Percentiles rank a stretch among this genome's conserved stretches.
phyloP scores from a whole-genome alignment of 2,888 invertebrate genomes.

The Subacronicta megacephala region DNA sequence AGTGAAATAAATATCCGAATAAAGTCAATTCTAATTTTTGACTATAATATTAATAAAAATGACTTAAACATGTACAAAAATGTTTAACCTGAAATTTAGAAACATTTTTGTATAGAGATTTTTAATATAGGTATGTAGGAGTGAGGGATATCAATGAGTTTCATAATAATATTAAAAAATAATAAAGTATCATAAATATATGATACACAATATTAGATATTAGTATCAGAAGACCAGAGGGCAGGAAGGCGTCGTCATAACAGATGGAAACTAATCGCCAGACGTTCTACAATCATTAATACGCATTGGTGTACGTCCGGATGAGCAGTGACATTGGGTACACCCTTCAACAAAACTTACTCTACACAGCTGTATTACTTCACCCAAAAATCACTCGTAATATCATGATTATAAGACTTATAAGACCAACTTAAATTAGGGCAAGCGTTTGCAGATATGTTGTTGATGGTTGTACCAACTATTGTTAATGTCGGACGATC shows the following conservation, averaged over 20 bases:
- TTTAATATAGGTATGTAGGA: too few species aligned
- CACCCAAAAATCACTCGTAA: constrained; percentile 25
- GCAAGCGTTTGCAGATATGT: constrained; percentile 36
- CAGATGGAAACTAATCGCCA: constrained; percentile 83
- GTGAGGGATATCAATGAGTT: too few species aligned
- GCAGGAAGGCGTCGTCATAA: constrained; percentile 71
- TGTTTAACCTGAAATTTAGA: too few species aligned
- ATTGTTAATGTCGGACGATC: constrained; percentile 73
- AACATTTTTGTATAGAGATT: too few species aligned
- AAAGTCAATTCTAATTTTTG: too few species aligned
- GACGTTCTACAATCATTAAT: constrained; percentile 82
- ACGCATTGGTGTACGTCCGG: constrained; percentile 81
- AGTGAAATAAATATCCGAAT: too few species aligned
- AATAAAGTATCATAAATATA: constrained; percentile 4
- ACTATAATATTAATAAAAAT: too few species aligned
- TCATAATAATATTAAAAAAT: background rate
- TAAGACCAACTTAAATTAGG: background rate
- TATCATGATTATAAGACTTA: fast-evolving
- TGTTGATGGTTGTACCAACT: constrained; percentile 56
- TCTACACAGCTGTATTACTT: background rate
- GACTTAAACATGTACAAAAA: too few species aligned
- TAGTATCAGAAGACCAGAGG: constrained; percentile 51
- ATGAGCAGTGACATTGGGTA: constrained; percentile 69
- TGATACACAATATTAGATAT: constrained; percentile 46
- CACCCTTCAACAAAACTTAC: constrained; percentile 50